A percentile compares a stretch with the other conserved stretches of the same genome.
Evolutionary conservation across 2,888 invertebrate genomes (phyloP).

Genomic region (Onthophagus sagittarius): DNA sequence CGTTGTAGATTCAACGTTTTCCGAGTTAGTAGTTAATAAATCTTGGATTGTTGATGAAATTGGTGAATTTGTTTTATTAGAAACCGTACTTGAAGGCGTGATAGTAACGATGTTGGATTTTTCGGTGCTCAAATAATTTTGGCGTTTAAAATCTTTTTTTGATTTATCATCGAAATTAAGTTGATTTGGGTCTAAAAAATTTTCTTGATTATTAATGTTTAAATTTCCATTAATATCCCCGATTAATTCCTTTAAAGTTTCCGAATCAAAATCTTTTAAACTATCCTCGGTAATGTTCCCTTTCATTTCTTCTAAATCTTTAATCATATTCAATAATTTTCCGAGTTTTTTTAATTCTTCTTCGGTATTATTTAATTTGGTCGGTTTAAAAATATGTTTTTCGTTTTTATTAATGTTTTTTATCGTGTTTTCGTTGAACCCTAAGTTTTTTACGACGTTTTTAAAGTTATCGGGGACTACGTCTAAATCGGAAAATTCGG

Average conservation of each 20-base stretch:
- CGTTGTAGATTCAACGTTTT: constrained; percentile 25
- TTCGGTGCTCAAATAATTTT: too few relatives aligned
- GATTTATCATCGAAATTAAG: constrained; percentile 38
- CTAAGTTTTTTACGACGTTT: constrained; percentile 42
- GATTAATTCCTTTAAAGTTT: constrained; percentile 41
- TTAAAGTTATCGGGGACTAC: constrained; percentile 43
- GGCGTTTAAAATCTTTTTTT: constrained; percentile 54
- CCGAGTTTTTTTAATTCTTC: constrained; percentile 52
- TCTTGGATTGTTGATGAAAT: too few relatives aligned
- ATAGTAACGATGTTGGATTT: constrained; percentile 1
- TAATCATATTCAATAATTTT: constrained; percentile 51
- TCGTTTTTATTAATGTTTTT: constrained; percentile 22
- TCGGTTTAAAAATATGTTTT: constrained; percentile 41
- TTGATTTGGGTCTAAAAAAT: constrained; percentile 40
- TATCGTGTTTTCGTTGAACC: constrained; percentile 32
- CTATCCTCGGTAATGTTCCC: constrained; percentile 47
- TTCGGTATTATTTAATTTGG: constrained; percentile 43
- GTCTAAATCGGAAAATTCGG: constrained; percentile 38
- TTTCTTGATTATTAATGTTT: constrained; percentile 31
- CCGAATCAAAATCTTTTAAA: constrained; percentile 45
- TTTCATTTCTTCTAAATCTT: constrained; percentile 46
- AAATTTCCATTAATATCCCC: constrained; percentile 40
- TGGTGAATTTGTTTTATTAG: constrained; percentile 16
- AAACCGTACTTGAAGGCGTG: constrained; percentile 24
- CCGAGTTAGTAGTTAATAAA: too few relatives aligned